Evolutionary conservation across 2,113 vertebrate genomes (phyloP).

Genomic region (Phyllostomus hastatus): DNA sequence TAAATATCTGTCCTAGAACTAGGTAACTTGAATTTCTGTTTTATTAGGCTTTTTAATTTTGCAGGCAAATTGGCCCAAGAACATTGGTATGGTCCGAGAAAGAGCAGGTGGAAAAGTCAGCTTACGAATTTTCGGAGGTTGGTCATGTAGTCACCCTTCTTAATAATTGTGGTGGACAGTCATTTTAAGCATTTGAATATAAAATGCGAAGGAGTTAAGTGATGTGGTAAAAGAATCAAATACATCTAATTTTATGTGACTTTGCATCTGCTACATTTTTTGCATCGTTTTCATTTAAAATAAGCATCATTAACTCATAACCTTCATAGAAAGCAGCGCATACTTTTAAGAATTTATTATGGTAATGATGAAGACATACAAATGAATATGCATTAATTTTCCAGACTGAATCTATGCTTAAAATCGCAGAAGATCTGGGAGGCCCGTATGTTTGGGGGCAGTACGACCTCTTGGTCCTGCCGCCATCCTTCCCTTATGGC

Average conservation of each 20-base stretch:
- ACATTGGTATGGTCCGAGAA: conserved; percentile 96
- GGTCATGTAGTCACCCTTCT: conserved; percentile 52
- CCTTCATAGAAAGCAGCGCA: background rate
- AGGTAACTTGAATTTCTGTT: background rate
- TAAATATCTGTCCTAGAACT: background rate
- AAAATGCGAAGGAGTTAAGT: background rate
- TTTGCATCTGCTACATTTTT: background rate
- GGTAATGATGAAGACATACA: background rate
- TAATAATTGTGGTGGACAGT: background rate
- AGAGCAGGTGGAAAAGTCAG: conserved; percentile 92
- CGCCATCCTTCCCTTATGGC: conserved; percentile 96
- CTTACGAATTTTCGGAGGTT: conserved; percentile 96
- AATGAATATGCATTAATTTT: conserved; percentile 47
- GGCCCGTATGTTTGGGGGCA: conserved; percentile 97
- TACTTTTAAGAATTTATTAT: background rate
- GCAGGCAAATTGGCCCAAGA: conserved; percentile 93
- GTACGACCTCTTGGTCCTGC: conserved; percentile 94
- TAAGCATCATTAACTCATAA: background rate
- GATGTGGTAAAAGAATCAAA: background rate
- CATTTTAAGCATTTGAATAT: background rate
- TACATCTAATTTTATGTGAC: background rate
- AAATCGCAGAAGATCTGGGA: conserved; percentile 91
- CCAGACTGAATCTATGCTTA: conserved; percentile 96
- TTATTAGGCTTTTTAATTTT: conserved; percentile 64
- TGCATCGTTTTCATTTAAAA: background rate